Evolutionary conservation across 2,113 vertebrate species (phyloP).

Genomic region (Turnix velox): DNA sequence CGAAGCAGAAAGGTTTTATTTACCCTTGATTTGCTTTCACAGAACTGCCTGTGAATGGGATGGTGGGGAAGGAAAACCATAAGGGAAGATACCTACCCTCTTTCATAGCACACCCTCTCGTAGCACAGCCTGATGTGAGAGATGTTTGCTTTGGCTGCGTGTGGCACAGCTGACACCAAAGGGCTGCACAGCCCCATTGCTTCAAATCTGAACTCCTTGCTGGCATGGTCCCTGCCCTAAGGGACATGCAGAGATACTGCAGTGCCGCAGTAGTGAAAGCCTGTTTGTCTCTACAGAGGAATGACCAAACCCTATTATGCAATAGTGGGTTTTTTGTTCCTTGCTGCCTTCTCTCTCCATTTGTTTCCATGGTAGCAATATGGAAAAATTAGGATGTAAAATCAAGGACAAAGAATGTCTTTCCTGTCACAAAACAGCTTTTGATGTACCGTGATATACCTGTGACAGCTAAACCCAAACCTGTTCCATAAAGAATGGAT

Average conservation of each 20-base stretch:
- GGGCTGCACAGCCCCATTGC: neutral
- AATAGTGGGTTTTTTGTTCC: neutral
- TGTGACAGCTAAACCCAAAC: neutral
- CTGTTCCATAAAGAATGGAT: neutral
- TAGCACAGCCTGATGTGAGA: neutral
- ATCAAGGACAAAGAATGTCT: neutral
- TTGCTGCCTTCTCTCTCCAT: neutral
- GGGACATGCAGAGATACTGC: neutral
- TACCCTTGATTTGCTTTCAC: neutral
- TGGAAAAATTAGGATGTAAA: neutral
- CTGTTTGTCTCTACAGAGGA: neutral
- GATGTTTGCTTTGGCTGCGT: rapidly evolving
- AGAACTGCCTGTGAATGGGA: neutral
- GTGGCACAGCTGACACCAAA: neutral
- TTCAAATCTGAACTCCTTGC: rapidly evolving
- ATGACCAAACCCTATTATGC: neutral
- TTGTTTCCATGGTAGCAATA: constrained; percentile 49
- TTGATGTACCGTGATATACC: neutral
- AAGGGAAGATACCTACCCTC: neutral
- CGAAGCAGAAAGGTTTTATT: neutral
- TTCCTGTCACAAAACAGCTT: neutral
- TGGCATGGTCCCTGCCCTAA: neutral
- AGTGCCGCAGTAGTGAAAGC: neutral
- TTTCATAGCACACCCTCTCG: neutral
- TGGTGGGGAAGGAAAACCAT: neutral